A percentile compares a stretch with the other conserved stretches of the same genome.
phyloP scores from a whole-genome alignment of 2,113 vertebrate species.

The Clinocottus analis region DNA sequence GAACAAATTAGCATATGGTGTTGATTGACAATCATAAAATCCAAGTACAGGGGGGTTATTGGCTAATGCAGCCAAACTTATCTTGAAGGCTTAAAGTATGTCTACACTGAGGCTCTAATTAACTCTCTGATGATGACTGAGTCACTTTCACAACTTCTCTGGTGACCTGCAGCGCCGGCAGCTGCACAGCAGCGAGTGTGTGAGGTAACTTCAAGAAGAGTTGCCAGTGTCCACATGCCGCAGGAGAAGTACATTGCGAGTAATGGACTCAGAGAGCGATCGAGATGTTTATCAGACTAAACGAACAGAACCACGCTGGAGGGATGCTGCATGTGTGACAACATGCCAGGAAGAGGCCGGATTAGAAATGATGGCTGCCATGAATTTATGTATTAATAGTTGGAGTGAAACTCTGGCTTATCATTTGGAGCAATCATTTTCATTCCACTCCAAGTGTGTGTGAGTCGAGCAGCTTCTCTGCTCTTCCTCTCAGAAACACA shows the following conservation, averaged over 20 bases:
- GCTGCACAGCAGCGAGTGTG: slow-evolving; percentile 42
- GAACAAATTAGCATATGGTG: slow-evolving; percentile 38
- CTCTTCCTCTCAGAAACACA: slow-evolving; percentile 45
- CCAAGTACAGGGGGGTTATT: background rate
- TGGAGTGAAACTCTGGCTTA: slow-evolving; percentile 29
- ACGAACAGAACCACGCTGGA: slow-evolving; percentile 63
- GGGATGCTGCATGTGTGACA: slow-evolving; percentile 64
- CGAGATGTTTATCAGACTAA: slow-evolving; percentile 76
- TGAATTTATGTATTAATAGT: slow-evolving; percentile 60
- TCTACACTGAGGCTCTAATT: slow-evolving; percentile 70
- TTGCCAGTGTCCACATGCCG: slow-evolving; percentile 62
- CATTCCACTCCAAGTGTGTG: slow-evolving; percentile 33
- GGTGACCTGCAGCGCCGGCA: slow-evolving; percentile 51
- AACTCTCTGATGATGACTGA: slow-evolving; percentile 67
- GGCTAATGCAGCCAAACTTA: slow-evolving; percentile 46
- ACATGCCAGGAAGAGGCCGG: slow-evolving; percentile 48
- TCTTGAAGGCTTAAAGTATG: slow-evolving; percentile 59
- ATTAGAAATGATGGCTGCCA: slow-evolving; percentile 59
- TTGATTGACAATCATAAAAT: slow-evolving; percentile 47
- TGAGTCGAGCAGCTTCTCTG: slow-evolving; percentile 36
- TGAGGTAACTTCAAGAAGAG: slow-evolving; percentile 72
- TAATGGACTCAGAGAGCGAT: slow-evolving; percentile 70
- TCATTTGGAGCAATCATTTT: slow-evolving; percentile 57
- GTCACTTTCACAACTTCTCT: slow-evolving; percentile 59
- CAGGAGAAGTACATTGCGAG: slow-evolving; percentile 74